Evolutionary conservation across 2,797 vertebrate genomes (phyloP), one percentile per base, ranked within the genome.

Genomic region (Coranthus polyacanthus): DNA sequence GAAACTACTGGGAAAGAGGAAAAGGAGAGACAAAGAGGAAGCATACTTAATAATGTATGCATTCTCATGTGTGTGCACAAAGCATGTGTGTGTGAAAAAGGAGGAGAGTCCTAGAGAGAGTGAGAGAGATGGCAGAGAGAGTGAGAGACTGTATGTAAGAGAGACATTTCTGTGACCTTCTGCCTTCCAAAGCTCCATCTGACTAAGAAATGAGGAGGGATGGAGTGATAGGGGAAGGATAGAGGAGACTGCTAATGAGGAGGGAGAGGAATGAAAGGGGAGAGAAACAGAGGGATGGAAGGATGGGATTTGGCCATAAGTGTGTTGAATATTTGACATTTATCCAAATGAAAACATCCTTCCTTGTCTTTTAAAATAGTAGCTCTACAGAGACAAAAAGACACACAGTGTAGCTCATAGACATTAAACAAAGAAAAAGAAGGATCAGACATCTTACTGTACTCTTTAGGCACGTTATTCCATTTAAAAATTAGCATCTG

Each of bases 111-210:
- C 45, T 15, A 57, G 42, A 59, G 54, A 75, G 68, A 44, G 4
- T 17, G 45, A 22, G 50, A 32, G 53, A 55, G 45, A 20, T n/a
- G n/a, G n/a, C n/a, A n/a, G 45, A 22, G 50, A 32, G 53, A 55
- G 45, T 17, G 26, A 57, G 29, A 34, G 61, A 58, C 21, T 60
- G 76, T 74, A 68, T 60, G 83, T 75, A 73, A 78, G 78, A 68
- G 76, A 91, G 90, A 89, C 81, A 89, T 91, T 89, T 90, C 79
- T 82, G 82, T 92, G 91, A 92, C 91, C 90, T 91, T 92, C 88
- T 87, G 86, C 78, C 78, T 89, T 21, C 71, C 81, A 72, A 76
- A 89, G 81, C 88, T 80, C 82, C 80, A 79, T 90, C 89, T 91
- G 90, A 91, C 89, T 91, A 82, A 79, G 86, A 87, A 90, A 91